Conservation (phyloP, 2,797 vertebrate species). For the Melanogrammus aeglefinus region DNA sequence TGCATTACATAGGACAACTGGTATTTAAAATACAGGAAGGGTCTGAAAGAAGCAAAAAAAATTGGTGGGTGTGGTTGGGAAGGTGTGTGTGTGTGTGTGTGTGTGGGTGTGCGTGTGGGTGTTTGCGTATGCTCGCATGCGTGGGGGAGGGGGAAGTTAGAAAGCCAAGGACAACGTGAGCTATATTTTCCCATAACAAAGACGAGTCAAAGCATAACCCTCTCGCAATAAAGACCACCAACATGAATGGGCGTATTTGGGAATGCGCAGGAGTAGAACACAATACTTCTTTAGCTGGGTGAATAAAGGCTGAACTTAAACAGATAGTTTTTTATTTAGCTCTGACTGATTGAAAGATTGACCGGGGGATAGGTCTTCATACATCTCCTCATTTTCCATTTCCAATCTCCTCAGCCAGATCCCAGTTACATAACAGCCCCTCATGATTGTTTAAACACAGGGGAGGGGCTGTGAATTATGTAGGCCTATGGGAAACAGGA, state of each 20-base stretch:
- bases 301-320: not conserved
- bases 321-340: not conserved
- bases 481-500: conserved; percentile 5
- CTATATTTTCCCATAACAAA: not conserved
- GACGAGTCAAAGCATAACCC: not conserved
- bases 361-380: not conserved
- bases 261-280: no score
- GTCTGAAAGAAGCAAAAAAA: not conserved
- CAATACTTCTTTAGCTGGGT: no score
- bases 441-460: conserved; percentile 32
- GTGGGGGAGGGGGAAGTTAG: not conserved
- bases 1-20: not conserved
- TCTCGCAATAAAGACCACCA: not conserved
- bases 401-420: conserved; percentile 12
- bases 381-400: not conserved
- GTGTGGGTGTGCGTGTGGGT: no score
- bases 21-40: not conserved
- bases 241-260: not conserved
- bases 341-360: not conserved
- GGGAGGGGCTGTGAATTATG: conserved; percentile 19
- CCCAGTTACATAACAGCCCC: conserved; percentile 50
- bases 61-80: conserved; percentile 1
- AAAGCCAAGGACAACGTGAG: not conserved
- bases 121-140: no score
- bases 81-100: conserved; percentile 18